Conservation (phyloP, 2,888 invertebrate species). For the Xestoiulus laeticollis region DNA sequence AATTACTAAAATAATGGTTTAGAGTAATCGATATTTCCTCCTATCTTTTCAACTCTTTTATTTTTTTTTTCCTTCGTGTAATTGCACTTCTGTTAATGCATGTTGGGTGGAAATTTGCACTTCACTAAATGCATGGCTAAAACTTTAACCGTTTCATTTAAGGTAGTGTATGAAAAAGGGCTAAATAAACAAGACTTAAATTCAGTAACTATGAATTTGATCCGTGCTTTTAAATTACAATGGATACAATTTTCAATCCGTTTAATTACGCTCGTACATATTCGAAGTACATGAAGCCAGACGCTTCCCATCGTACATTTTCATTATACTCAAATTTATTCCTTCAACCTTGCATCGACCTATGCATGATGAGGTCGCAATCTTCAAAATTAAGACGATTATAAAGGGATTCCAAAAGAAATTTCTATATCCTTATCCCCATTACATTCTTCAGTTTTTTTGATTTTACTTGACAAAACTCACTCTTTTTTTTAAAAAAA, state of each 20-base stretch:
- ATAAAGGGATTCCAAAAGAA: not conserved
- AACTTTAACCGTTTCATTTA: not conserved
- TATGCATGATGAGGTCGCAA: not conserved
- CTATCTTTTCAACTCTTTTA: slow-evolving; percentile 8
- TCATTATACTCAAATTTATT: not conserved
- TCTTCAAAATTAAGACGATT: not conserved
- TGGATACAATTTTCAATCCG: not conserved
- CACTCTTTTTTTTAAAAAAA: not conserved
- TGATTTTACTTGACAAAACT: not conserved
- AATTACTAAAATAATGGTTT: not conserved
- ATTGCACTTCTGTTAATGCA: slow-evolving; percentile 31
- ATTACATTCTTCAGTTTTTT: not conserved
- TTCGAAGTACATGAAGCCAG: not conserved
- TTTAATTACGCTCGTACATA: not conserved
- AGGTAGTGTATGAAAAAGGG: slow-evolving; percentile 35
- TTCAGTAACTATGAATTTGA: not conserved
- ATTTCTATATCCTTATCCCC: not conserved
- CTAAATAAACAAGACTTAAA: not conserved
- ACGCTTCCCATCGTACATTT: not conserved
- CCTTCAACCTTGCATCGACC: not conserved
- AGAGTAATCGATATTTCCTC: slow-evolving; percentile 19
- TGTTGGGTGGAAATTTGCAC: slow-evolving; percentile 13
- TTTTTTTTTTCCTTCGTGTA: not conserved
- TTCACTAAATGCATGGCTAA: slow-evolving; percentile 33
- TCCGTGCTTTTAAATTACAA: not conserved